Conservation (phyloP, 2,888 invertebrate genomes). For the Acleris laterana region DNA sequence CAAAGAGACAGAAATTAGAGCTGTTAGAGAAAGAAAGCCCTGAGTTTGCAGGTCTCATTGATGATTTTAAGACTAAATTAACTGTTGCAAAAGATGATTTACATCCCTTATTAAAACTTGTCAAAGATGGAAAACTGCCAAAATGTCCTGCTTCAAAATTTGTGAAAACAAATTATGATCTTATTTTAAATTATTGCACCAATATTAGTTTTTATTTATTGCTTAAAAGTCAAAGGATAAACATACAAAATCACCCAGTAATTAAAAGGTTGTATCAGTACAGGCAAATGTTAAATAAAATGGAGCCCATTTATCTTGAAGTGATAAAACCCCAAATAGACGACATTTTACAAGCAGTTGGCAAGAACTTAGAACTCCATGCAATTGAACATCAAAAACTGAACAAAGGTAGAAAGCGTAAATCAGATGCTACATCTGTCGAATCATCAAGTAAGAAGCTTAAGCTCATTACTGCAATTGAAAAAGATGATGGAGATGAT, state of each 20-base stretch:
- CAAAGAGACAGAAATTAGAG: slow-evolving; percentile 89
- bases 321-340: slow-evolving; percentile 88
- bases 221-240: slow-evolving; percentile 89
- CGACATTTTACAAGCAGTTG: slow-evolving; percentile 83
- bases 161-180: slow-evolving; percentile 87
- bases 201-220: slow-evolving; percentile 94
- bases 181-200: slow-evolving; percentile 91
- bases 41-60: slow-evolving; percentile 90
- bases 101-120: slow-evolving; percentile 87
- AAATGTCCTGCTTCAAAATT: slow-evolving; percentile 88
- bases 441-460: slow-evolving; percentile 66
- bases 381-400: slow-evolving; percentile 53
- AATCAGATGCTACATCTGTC: slow-evolving; percentile 52
- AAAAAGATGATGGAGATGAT: slow-evolving; percentile 74
- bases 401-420: slow-evolving; percentile 61
- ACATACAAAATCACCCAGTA: slow-evolving; percentile 94
- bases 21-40: slow-evolving; percentile 94
- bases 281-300: slow-evolving; percentile 89
- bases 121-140: slow-evolving; percentile 86
- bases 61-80: slow-evolving; percentile 91
- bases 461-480: slow-evolving; percentile 69
- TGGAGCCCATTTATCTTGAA: slow-evolving; percentile 88
- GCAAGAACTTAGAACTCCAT: slow-evolving; percentile 68
- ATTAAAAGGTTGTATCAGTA: slow-evolving; percentile 93
- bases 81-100: slow-evolving; percentile 87